Base-by-base conservation (phyloP, 2,888 invertebrate species). In the Eristalis arbustorum region DNA sequence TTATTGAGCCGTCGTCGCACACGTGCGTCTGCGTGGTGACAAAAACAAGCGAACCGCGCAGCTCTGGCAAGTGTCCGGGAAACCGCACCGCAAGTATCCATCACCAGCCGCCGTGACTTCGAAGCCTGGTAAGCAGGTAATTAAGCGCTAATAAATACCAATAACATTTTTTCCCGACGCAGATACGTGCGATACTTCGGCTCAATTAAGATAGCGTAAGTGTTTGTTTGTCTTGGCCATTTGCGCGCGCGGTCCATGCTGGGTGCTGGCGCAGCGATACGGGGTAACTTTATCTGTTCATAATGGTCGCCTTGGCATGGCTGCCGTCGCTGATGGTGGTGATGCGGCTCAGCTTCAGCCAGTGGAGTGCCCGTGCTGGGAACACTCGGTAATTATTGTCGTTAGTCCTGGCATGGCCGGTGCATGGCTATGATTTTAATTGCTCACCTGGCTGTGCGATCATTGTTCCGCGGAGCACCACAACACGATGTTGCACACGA, bases 161-260 rank as follows among this genome's bases (percentile, higher is more conserved):
- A 85, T 82, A 85, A 78, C 73, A 82, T 85, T 77, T 85, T 82
- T 85, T 57, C 73, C 69, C 73, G 73, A 71, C 77, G 82, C 74
- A 69, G 42, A 69, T 64, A 22, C 85, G 85, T 85, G 85, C 73
- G 82, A 85, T 85, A 74, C 82, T 85, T 85, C 82, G 82, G 77
- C 71, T 85, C 85, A 85, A 85, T 85, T 82, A 85, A 85, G 85
- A 85, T 85, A 85, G 82, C 74, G 56, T 85, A 85, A 85, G 81
- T 85, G 85, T 85, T 85, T 85, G 81, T 81, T 81, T 85, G 81
- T 71, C 77, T 82, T 82, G 77, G 73, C 81, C 85, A 82, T 74
- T 81, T 81, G 68, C 49, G 62, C 61, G 62, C 42, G 61, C 66
- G 64, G 59, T 13, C n/a, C 37, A 22, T 13, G 57, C 22, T 11